phyloP scores from a whole-genome alignment of 2,888 invertebrate species.

The Empis stercorea region DNA sequence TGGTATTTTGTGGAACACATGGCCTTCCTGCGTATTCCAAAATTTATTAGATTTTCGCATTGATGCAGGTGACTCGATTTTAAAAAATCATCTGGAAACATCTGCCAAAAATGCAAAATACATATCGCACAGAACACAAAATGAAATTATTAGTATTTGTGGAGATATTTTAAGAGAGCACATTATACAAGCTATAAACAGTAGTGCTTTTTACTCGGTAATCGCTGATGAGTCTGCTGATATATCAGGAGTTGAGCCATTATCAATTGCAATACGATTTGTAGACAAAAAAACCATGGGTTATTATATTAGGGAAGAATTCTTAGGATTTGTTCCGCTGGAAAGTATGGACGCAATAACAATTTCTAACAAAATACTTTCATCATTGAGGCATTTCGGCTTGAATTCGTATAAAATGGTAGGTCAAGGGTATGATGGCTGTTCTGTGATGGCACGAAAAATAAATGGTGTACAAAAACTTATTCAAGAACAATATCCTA shows the following conservation, averaged over 20 bases:
- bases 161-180: slow-evolving; percentile 16
- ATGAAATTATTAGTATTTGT: too few species aligned
- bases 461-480: slow-evolving; percentile 19
- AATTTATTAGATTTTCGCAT: slow-evolving; percentile 15
- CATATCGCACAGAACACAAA: too few species aligned
- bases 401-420: slow-evolving; percentile 15
- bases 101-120: slow-evolving; percentile 7
- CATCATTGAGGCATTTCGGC: slow-evolving; percentile 13
- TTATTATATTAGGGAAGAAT: too few species aligned
- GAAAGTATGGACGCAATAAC: slow-evolving; percentile 16
- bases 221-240: slow-evolving; percentile 19
- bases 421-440: slow-evolving; percentile 20
- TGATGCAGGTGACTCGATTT: slow-evolving; percentile 16
- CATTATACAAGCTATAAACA: slow-evolving; percentile 17
- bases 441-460: slow-evolving; percentile 20
- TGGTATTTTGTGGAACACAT: slow-evolving; percentile 19
- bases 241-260: slow-evolving; percentile 18
- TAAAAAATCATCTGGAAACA: slow-evolving; percentile 18
- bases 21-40: slow-evolving; percentile 16
- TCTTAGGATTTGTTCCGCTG: slow-evolving; percentile 17
- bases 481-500: too few species aligned
- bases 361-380: slow-evolving; percentile 16
- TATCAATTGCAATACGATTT: slow-evolving; percentile 18
- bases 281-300: slow-evolving; percentile 15
- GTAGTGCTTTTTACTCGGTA: slow-evolving; percentile 15